These are phyloP conservation scores for Actenoides lindsayi DNA, from an alignment of 2,113 vertebrate species.

Conservation along the genomic window DNA sequence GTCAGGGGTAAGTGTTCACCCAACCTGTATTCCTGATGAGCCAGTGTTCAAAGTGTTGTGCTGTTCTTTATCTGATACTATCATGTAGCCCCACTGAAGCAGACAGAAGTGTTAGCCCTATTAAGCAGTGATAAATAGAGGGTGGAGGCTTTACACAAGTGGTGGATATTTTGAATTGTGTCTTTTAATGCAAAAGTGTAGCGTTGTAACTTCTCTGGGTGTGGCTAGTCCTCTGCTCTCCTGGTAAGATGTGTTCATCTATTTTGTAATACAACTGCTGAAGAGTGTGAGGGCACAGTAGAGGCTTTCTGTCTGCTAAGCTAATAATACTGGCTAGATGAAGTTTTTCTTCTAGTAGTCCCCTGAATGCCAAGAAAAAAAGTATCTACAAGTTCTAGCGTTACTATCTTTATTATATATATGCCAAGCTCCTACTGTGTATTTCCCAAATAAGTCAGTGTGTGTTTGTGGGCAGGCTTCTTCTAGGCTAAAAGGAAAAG, in stretches of 20 bases:
- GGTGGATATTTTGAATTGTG: not conserved
- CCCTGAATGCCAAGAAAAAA: not conserved
- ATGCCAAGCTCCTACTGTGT: not conserved
- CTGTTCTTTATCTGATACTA: not conserved
- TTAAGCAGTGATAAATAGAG: not conserved
- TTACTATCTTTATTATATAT: not conserved
- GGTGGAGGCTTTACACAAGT: not conserved
- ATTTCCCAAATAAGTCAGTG: not conserved
- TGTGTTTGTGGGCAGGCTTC: not conserved
- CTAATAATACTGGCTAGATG: not conserved
- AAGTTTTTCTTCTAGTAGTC: not conserved
- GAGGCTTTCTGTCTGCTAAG: not conserved
- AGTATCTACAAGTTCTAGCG: not conserved
- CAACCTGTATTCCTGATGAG: not conserved
- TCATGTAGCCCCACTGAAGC: not conserved
- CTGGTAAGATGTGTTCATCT: not conserved
- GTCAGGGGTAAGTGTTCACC: constrained; percentile 80
- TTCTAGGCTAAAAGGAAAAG: not conserved
- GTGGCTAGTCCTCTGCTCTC: not conserved
- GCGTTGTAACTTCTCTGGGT: not conserved
- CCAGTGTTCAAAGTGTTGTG: not conserved
- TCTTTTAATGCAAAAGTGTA: not conserved
- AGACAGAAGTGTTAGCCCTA: not conserved
- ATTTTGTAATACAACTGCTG: not conserved
- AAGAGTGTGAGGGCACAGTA: not conserved